phyloP scores from a whole-genome alignment of 2,888 invertebrate species.

The Daptonema setosum region DNA sequence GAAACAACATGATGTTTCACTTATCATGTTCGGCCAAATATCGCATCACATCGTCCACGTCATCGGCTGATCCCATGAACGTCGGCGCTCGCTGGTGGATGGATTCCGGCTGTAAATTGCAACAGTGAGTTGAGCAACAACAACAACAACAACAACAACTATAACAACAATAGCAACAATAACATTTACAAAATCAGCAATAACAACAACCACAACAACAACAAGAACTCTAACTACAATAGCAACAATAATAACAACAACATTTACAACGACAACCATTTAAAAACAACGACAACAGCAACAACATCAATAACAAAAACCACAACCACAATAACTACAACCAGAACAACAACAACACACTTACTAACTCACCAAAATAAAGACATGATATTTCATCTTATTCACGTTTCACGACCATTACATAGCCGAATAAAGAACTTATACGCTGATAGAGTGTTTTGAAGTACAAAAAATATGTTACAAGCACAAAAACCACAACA shows the following conservation, averaged over 20 bases:
- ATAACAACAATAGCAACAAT: too few species aligned
- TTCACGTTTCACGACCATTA: too few species aligned
- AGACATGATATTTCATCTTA: too few species aligned
- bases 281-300: too few species aligned
- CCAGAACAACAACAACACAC: background rate
- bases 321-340: too few species aligned
- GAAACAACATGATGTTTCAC: too few species aligned
- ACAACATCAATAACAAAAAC: too few species aligned
- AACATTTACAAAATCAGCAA: background rate
- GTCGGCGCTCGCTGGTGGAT: conserved; percentile 80
- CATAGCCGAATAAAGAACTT: too few species aligned
- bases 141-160: too few species aligned
- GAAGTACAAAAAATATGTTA: too few species aligned
- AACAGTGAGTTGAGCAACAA: conserved; percentile 17
- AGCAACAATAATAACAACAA: background rate
- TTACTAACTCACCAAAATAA: background rate
- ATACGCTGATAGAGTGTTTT: too few species aligned
- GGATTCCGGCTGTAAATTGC: conserved; percentile 47
- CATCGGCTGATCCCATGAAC: conserved; percentile 69
- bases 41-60: conserved; percentile 49
- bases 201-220: background rate
- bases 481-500: too few species aligned
- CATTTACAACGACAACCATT: background rate
- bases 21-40: background rate
- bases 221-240: background rate